Conservation (phyloP, 2,797 vertebrate genomes). For the Coccyzus lansbergi region DNA sequence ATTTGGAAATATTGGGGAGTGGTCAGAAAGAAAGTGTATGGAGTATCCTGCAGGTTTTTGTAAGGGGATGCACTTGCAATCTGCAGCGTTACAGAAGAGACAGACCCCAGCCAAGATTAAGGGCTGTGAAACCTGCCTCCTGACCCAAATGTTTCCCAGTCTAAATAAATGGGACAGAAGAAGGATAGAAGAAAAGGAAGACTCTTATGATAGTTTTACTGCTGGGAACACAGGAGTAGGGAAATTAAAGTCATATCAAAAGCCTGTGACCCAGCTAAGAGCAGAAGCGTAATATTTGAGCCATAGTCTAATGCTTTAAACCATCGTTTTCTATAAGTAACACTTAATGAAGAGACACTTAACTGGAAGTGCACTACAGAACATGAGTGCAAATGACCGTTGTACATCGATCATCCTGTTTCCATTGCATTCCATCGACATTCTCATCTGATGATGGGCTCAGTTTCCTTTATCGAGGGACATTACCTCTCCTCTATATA, state of each 20-base stretch:
- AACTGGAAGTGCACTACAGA: not conserved
- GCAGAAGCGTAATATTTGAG: not conserved
- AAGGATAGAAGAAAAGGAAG: slow-evolving; percentile 1
- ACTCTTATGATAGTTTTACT: slow-evolving; percentile 20
- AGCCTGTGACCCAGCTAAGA: not conserved
- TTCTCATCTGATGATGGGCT: slow-evolving; percentile 24
- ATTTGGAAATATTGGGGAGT: not conserved
- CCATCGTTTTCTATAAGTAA: not conserved
- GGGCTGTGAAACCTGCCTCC: not conserved
- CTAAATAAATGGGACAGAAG: slow-evolving; percentile 25
- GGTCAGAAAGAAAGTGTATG: not conserved
- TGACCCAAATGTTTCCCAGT: slow-evolving; percentile 13
- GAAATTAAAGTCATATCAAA: not conserved
- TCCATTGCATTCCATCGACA: slow-evolving; percentile 11
- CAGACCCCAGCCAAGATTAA: not conserved
- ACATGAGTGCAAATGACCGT: not conserved
- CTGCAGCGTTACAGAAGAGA: not conserved
- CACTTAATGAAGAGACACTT: not conserved
- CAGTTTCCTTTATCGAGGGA: slow-evolving; percentile 29
- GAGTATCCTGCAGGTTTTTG: not conserved
- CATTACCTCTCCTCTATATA: slow-evolving; percentile 32
- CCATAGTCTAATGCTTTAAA: not conserved
- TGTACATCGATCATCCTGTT: slow-evolving; percentile 38
- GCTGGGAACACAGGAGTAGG: not conserved
- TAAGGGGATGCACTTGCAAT: not conserved